Evolutionary conservation across 2,113 vertebrate genomes (phyloP).

Genomic region (Parus major): DNA sequence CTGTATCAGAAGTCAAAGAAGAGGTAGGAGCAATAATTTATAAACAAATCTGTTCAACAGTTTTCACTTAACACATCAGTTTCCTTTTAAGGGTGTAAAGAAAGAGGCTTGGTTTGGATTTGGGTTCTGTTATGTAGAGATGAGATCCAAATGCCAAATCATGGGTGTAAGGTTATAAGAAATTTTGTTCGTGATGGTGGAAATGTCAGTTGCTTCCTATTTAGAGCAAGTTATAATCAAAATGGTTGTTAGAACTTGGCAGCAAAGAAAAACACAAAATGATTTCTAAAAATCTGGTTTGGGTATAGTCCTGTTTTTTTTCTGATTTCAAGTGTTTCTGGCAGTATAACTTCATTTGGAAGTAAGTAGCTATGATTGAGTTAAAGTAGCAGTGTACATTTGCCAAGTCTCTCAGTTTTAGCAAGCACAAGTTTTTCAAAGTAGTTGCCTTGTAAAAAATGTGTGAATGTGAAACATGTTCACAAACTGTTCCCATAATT

Average conservation of each 20-base stretch:
- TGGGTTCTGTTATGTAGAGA: not conserved
- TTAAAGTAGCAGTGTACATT: not conserved
- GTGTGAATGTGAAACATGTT: not conserved
- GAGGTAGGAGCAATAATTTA: slow-evolving; percentile 78
- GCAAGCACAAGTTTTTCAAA: not conserved
- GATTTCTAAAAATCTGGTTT: not conserved
- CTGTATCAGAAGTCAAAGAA: slow-evolving; percentile 88
- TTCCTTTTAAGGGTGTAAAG: not conserved
- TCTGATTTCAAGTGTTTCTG: not conserved
- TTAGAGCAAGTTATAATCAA: not conserved
- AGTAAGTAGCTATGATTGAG: not conserved
- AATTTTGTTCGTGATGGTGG: fast-evolving
- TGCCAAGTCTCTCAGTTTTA: not conserved
- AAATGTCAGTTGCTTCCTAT: not conserved
- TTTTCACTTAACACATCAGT: not conserved
- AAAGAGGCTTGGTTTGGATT: not conserved
- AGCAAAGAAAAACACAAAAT: not conserved
- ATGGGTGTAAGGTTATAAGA: not conserved
- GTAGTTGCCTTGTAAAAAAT: not conserved
- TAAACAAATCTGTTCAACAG: not conserved
- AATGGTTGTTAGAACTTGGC: not conserved
- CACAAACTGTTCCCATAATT: not conserved
- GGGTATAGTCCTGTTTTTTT: not conserved
- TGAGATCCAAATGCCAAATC: not conserved
- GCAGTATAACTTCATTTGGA: not conserved